Base-by-base conservation (phyloP, 2,888 invertebrate species). In the Drosophila prostipennis region DNA sequence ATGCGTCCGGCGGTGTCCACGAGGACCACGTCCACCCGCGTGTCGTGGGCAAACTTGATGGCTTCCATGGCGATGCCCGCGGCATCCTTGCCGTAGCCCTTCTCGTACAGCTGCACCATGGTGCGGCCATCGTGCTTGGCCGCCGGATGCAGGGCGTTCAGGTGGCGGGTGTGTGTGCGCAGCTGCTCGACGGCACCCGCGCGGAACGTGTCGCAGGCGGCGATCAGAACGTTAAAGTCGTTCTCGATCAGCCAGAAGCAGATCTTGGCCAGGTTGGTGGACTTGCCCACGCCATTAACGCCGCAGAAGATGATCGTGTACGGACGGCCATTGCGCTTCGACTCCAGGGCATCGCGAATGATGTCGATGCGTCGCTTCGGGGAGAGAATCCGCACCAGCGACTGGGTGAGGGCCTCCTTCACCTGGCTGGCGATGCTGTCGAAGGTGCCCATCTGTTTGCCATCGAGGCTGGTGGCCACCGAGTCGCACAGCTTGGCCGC, bases 221-320 rank as follows among this genome's bases (percentile, higher is more conserved):
- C 99, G 75, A 99, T 99, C 89, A 99, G 93, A 37, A 99, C 99
- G 37, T 96, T 95, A 91, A 98, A 95, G 85, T 97, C 96, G 92
- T 99, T 99, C 93, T 99, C 99, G 74, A 99, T 97, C 82, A 99
- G 93, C 99, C 99, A 99, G 93, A 99, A 99, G 88, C 98, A 98
- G 80, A 99, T 98, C 94, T 99, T 99, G 0, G 99, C 99, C 56
- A 99, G 93, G 93, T 99, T 99, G 2, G 99, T 99, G 0, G 98
- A 99, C 90, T 99, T 99, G 56, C 99, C 99, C 0, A 99, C 99
- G 14, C 99, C 99, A 92, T 99, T 99, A 2, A 95, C 99, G 68
- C 99, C 99, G 92, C 99, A 99, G 91, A 99, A 99, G 0, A 98
- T 94, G 93, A 99, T 96, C 8, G 98, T 96, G 91, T 97, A 99